A percentile compares a stretch with the other conserved stretches of the same genome.
Conservation (phyloP, 2,888 invertebrate genomes). For the Camponotus fellah region DNA sequence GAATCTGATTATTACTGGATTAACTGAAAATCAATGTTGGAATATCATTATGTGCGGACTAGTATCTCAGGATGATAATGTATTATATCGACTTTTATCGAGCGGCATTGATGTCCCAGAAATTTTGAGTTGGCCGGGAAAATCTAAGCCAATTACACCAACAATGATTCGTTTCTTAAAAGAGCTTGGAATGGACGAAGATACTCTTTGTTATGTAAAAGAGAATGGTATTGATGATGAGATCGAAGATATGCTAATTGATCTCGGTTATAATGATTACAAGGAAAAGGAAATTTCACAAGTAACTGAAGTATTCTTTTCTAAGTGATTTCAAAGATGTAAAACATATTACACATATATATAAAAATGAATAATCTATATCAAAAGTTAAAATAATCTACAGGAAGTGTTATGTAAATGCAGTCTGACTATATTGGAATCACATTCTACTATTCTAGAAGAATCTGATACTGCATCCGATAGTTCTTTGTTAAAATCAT, state of each 20-base stretch:
- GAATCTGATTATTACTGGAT: constrained; percentile 63
- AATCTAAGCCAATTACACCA: constrained; percentile 43
- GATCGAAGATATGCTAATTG: constrained; percentile 63
- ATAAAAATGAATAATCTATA: not conserved
- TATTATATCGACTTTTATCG: constrained; percentile 61
- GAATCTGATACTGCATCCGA: not conserved
- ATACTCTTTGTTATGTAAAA: constrained; percentile 59
- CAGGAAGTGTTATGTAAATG: constrained; percentile 63
- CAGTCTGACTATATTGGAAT: constrained; percentile 47
- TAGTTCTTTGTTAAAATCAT: constrained; percentile 1
- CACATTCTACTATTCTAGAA: not conserved
- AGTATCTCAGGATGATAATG: constrained; percentile 57
- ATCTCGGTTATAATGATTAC: constrained; percentile 68
- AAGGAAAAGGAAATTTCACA: constrained; percentile 25
- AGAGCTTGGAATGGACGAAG: constrained; percentile 65
- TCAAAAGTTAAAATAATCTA: constrained; percentile 1
- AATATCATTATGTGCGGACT: constrained; percentile 68
- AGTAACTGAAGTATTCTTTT: constrained; percentile 18
- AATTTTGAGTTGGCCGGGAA: constrained; percentile 71
- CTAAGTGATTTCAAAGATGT: constrained; percentile 10
- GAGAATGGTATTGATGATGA: constrained; percentile 71
- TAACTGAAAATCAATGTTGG: constrained; percentile 66
- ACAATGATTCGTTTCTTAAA: constrained; percentile 65
- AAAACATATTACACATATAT: not conserved
- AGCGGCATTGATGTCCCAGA: constrained; percentile 69